Evolutionary conservation across 1,140 invertebrate genomes (phyloP).

Genomic region (Mylabris phalerata): DNA sequence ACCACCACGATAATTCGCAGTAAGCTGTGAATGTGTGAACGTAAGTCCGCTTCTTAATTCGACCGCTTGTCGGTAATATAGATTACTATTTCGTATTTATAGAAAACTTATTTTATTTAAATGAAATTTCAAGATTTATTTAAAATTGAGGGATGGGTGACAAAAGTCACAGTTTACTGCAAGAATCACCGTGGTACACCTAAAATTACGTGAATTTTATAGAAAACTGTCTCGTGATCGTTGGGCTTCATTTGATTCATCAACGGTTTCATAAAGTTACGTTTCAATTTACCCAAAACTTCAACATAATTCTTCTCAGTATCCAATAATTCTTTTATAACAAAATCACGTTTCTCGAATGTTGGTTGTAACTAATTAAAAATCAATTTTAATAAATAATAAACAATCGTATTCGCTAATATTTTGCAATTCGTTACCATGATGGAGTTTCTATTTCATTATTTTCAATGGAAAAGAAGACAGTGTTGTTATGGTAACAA

Average conservation of each 20-base stretch:
- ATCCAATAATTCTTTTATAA: slow-evolving; percentile 90
- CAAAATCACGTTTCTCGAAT: slow-evolving; percentile 87
- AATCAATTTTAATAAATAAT: neutral
- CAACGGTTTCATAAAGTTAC: slow-evolving; percentile 75
- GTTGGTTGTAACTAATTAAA: slow-evolving; percentile 43
- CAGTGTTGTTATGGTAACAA: no score
- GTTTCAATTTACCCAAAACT: slow-evolving; percentile 81
- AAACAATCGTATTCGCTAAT: no score
- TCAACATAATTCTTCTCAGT: slow-evolving; percentile 97
- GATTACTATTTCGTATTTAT: neutral
- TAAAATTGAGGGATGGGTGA: neutral
- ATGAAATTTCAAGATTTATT: neutral
- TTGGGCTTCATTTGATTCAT: slow-evolving; percentile 62
- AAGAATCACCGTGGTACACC: no score
- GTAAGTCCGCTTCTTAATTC: neutral
- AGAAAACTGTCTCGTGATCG: slow-evolving; percentile 76
- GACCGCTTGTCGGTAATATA: neutral
- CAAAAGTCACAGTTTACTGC: neutral
- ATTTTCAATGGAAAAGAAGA: neutral
- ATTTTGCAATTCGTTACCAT: neutral
- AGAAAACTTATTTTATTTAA: no score
- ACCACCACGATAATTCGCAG: no score
- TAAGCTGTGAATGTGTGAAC: no score
- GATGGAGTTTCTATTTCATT: no score
- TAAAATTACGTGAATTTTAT: slow-evolving; percentile 71